Evolutionary conservation across 2,797 vertebrate species (phyloP), one percentile per base, ranked within the genome.

Genomic region (Sebastes dallii): DNA sequence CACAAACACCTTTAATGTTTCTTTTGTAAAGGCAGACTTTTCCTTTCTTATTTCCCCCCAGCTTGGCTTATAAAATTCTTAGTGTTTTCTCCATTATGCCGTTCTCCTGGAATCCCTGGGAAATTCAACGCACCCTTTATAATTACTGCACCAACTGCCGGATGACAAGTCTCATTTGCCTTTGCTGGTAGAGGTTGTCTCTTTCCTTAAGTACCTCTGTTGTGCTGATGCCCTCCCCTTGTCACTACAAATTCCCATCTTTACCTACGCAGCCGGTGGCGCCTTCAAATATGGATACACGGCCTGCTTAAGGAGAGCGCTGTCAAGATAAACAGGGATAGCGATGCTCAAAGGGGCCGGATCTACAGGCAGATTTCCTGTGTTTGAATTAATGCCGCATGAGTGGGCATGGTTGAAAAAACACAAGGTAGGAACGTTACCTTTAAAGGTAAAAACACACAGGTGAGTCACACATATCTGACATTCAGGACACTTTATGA

Each of bases 111-210:
- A 91, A 77, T 95, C 93, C 93, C 93, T 80, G 80, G 92, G 90
- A 93, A 92, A 92, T 91, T 91, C 89, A 86, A 84, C 72, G 72
- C 92, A 87, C 83, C 91, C 91, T 94, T 93, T 90, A 91, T 94
- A 93, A 94, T 95, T 94, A 95, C 88, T 86, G 86, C 92, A 88
- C 94, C 95, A 95, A 96, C 93, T 95, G 95, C 92, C 91, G 85
- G 80, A 92, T 96, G 95, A 94, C 94, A 95, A 91, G 92, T 80
- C 92, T 94, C 87, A 91, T 95, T 94, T 94, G 86, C 85, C 90
- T 93, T 84, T 77, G 78, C 91, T 74, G 84, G 88, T 65, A 88
- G 88, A 91, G 89, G 71, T 86, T 90, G 87, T 95, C 93, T 92
- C 88, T 84, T 92, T 89, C 85, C 89, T 88, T 80, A 91, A 93